phyloP scores from a whole-genome alignment of 2,113 vertebrate species.

The Silurus glanis region DNA sequence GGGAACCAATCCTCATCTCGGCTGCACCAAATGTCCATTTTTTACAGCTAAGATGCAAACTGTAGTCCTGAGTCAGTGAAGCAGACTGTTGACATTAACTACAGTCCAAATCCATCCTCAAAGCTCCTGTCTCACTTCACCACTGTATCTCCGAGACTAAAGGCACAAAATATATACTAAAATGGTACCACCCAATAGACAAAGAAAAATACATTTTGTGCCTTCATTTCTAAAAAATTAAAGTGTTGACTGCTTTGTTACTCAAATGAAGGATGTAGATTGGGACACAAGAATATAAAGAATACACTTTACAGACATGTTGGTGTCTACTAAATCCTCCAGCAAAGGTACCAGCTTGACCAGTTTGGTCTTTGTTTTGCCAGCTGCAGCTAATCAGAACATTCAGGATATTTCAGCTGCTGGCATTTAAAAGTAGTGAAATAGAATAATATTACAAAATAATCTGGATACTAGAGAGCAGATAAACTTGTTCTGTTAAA shows the following conservation, averaged over 20 bases:
- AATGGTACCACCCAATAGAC: background rate
- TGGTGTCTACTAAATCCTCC: background rate
- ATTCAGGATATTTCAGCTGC: background rate
- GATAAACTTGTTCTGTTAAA: background rate
- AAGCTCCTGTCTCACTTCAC: background rate
- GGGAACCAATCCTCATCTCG: no score
- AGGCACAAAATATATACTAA: background rate
- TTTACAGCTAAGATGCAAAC: no score
- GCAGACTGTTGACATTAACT: no score
- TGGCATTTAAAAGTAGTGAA: background rate
- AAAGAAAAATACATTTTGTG: background rate
- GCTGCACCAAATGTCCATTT: no score
- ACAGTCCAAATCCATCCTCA: no score
- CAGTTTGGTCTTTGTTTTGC: background rate
- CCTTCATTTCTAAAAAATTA: background rate
- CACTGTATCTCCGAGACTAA: background rate
- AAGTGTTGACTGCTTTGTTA: background rate
- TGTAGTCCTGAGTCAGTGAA: no score
- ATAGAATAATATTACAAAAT: constrained; percentile 2
- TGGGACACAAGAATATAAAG: background rate
- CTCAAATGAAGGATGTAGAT: background rate
- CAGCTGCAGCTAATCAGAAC: background rate
- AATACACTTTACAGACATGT: background rate
- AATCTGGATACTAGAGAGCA: background rate
- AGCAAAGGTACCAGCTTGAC: background rate